Percentiles rank a stretch among this genome's conserved stretches.
phyloP scores from a whole-genome alignment of 2,797 vertebrate species.

The Hydrocynus forskahlii region DNA sequence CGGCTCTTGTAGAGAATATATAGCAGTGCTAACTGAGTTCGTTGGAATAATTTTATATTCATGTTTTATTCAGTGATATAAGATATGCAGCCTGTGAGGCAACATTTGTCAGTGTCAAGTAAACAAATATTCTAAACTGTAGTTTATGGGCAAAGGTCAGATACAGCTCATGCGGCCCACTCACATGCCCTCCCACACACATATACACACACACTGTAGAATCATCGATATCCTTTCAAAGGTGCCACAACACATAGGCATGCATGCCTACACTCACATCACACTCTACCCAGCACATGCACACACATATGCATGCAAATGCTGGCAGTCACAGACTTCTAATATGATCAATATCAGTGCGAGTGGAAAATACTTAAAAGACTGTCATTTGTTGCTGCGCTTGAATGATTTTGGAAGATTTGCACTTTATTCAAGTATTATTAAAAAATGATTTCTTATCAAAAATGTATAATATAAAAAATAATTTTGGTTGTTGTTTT shows the following conservation, averaged over 20 bases:
- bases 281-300: neutral
- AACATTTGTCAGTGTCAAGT: constrained; percentile 51
- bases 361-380: neutral
- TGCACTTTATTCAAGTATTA: too few species aligned
- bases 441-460: too few species aligned
- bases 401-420: neutral
- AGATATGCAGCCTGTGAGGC: constrained; percentile 27
- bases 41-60: constrained; percentile 38
- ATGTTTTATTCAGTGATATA: constrained; percentile 42
- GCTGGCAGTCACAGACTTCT: neutral
- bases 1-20: constrained; percentile 10
- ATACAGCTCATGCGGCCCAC: constrained; percentile 61
- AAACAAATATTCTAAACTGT: constrained; percentile 51
- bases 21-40: constrained; percentile 25
- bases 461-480: too few species aligned
- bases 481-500: too few species aligned
- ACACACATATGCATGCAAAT: neutral
- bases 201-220: constrained; percentile 43
- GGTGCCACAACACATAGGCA: constrained; percentile 13
- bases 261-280: constrained; percentile 8
- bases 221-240: constrained; percentile 19
- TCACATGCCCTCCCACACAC: constrained; percentile 37
- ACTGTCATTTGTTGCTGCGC: neutral
- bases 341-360: neutral
- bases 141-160: constrained; percentile 65